Evolutionary conservation across 2,113 vertebrate species (phyloP), one percentile per base, ranked within the genome.

Genomic region (Sminthopsis crassicaudata): DNA sequence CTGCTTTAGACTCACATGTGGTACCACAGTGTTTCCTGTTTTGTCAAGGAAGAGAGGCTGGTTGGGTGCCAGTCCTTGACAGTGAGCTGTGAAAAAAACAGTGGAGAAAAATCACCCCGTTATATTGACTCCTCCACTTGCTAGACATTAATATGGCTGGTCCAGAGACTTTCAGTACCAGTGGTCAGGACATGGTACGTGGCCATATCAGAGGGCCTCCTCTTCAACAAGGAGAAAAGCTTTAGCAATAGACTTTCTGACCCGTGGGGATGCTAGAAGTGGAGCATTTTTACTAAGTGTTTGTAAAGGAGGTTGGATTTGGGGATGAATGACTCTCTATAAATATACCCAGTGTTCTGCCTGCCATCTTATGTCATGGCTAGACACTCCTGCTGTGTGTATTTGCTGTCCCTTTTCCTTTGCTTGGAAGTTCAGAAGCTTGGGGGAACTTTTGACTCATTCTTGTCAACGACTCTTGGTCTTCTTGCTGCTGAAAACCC

Each of bases 371-470:
- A 53, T 0, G 55, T 97, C 93, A 94, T 14, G 92, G 93, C 96
- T 95, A 92, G 96, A 95, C 91, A 51, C 36, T 50, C 52, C 92
- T 92, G 0, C 0, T 26, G 0, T 55, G 91, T 91, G 19, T 60
- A 48, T 92, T 91, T 84, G 57, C 94, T 95, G 4, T 92, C 89
- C 96, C n/a, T 91, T 91, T 92, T 30, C 48, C 55, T 94, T 67
- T 25, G 89, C 94, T 94, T 5, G 48, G 48, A 48, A 48, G 48
- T 7, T 89, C 46, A 46, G 53, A 46, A 95, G 36, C 76, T 88
- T 12, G 84, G 90, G 54, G n/a, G 53, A 96, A 94, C 46, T 91
- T 95, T 36, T 97, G 96, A 97, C 95, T 96, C 97, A 97, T 67
- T 19, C 52, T n/a, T 93, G 90, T 48, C 54, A 91, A 92, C 27